A percentile compares a stretch with the other conserved stretches of the same genome.
phyloP scores from a whole-genome alignment of 37 sponge, comb jelly and placozoan species.

The Crambe crambe region DNA sequence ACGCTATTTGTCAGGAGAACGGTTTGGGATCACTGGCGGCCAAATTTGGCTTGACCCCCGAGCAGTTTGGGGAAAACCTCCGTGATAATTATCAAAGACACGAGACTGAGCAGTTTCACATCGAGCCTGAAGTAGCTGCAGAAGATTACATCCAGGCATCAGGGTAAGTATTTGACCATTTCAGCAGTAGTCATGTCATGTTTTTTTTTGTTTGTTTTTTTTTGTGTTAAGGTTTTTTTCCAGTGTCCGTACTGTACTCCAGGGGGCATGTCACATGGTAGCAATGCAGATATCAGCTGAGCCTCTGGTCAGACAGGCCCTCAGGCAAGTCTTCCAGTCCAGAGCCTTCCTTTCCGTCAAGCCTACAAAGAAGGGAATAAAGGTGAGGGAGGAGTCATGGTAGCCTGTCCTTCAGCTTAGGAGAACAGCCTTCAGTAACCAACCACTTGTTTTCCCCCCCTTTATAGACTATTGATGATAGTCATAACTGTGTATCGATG shows the following conservation, averaged over 20 bases:
- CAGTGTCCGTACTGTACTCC: conserved; percentile 64
- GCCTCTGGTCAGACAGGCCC: conserved; percentile 86
- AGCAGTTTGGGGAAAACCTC: conserved; percentile 96
- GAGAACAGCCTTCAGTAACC: too few relatives aligned
- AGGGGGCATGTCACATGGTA: conserved; percentile 92
- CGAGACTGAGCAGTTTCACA: conserved; percentile 85
- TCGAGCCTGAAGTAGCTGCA: conserved; percentile 89
- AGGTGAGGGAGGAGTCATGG: conserved; percentile 58
- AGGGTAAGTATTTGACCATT: conserved; percentile 68
- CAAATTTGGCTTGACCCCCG: conserved; percentile 93
- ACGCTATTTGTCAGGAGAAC: conserved; percentile 87
- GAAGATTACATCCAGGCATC: conserved; percentile 75
- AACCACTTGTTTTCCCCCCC: background rate
- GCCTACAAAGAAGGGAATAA: conserved; percentile 93
- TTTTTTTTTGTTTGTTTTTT: too few relatives aligned
- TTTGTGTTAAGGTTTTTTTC: conserved; percentile 70
- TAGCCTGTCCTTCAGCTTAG: too few relatives aligned
- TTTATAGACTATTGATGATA: conserved; percentile 82
- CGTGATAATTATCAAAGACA: conserved; percentile 94
- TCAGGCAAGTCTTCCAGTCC: conserved; percentile 80
- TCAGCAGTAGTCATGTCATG: too few relatives aligned
- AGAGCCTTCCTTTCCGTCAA: conserved; percentile 78
- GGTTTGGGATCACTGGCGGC: conserved; percentile 83
- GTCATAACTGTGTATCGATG: conserved; percentile 66
- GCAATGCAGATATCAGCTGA: conserved; percentile 91